Base-by-base conservation (phyloP, 2,113 vertebrate species). In the Hystrix cristata region DNA sequence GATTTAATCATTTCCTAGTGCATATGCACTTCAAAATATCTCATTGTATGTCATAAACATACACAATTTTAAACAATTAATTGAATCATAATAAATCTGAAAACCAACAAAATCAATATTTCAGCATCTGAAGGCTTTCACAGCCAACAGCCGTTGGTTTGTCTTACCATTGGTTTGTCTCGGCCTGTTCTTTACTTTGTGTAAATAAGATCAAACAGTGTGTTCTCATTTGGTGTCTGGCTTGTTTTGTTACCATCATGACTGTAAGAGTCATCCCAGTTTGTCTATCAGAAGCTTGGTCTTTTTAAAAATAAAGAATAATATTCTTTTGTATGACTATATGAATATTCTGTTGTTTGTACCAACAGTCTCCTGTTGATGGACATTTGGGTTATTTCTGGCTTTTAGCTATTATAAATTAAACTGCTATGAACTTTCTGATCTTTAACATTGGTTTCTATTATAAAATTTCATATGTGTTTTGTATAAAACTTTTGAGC, bases 401-500 rank as follows among this genome's bases (percentile, higher is more conserved):
- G 48, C 12, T 84, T 86, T 51, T 16, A 46, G 13, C 48, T 65
- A 14, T 60, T 59, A 55, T 31, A 23, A 74, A 84, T 34, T 87
- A 87, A 55, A 5, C 34, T 31, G 7, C 51, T 10, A 31, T 38
- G 62, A 69, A 91, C 43, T 69, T 91, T 62, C 81, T 86, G 67
- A 53, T 43, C 59, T 81, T 91, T 94, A 48, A 85, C 29, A 62
- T n/a, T 88, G 43, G 5, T 27, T 80, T 74, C 78, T 72, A 29
- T 80, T 84, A 57, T 62, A 85, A 91, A 79, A 55, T 55, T 84
- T 79, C 48, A 91, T 48, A 59, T 59, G 10, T 85, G 90, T 65
- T 94, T 90, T 53, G 8, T 34, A 69, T 67, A 92, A 92, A 85
- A 27, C 21, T 76, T 64, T 94, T 93, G 31, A 91, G 27, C 15